Percentiles rank a stretch among this genome's conserved stretches.
These are phyloP conservation scores for Podocnemis expansa DNA, from an alignment of 2,113 vertebrate species.

Conservation along the genomic window DNA sequence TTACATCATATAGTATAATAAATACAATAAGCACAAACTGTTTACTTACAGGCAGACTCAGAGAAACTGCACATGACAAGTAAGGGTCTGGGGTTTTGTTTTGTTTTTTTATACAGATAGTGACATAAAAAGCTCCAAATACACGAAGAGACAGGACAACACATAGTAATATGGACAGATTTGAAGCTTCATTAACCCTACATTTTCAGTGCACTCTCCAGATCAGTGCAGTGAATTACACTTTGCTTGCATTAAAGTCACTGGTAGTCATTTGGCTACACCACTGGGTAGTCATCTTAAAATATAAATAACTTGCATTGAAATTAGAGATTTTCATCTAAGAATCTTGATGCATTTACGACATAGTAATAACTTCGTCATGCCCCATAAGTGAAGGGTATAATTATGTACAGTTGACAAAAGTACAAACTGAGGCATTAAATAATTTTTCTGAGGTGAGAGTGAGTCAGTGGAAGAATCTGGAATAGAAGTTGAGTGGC, in stretches of 20 bases:
- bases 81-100: too few species aligned
- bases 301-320: neutral
- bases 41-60: neutral
- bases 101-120: neutral
- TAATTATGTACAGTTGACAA: conserved; percentile 37
- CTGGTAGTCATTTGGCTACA: neutral
- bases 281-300: neutral
- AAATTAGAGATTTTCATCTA: conserved; percentile 17
- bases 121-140: neutral
- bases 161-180: neutral
- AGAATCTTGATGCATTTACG: conserved; percentile 21
- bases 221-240: neutral
- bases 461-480: neutral
- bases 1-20: neutral
- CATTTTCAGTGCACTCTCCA: neutral
- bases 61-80: neutral
- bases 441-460: conserved; percentile 63
- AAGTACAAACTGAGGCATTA: conserved; percentile 35
- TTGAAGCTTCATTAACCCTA: neutral
- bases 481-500: conserved; percentile 6
- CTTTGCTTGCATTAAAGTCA: conserved; percentile 7
- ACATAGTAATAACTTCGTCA: neutral
- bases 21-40: neutral
- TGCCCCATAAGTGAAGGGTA: conserved; percentile 32
- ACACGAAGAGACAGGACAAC: neutral